Evolutionary conservation across 1,140 invertebrate genomes (phyloP).

Genomic region (Aphelinus atriplicis): DNA sequence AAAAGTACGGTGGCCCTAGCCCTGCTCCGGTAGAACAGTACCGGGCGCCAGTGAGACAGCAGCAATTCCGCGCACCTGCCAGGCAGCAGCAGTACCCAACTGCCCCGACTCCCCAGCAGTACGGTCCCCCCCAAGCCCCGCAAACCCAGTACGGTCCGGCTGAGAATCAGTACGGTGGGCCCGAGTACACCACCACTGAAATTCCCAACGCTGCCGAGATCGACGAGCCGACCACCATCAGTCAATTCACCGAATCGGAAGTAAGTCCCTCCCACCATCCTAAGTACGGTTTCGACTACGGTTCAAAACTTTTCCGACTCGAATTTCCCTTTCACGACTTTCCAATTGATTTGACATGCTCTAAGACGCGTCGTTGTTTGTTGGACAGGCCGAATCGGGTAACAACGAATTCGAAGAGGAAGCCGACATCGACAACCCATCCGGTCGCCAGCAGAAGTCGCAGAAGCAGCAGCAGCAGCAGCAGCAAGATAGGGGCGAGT

Average conservation of each 20-base stretch:
- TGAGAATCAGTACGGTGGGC: conserved; percentile 35
- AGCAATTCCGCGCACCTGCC: conserved; percentile 44
- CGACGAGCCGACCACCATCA: conserved; percentile 54
- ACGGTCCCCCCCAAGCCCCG: conserved; percentile 6
- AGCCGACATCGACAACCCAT: conserved; percentile 46
- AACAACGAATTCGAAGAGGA: conserved; percentile 57
- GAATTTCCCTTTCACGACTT: too few relatives aligned
- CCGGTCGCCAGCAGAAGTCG: conserved; percentile 50
- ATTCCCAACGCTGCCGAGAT: conserved; percentile 45
- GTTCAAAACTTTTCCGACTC: too few relatives aligned
- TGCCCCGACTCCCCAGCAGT: conserved; percentile 42
- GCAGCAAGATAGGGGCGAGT: conserved; percentile 61
- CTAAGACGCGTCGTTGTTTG: background rate
- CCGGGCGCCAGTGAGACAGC: conserved; percentile 38
- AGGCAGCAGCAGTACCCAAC: conserved; percentile 40
- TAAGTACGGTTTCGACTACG: too few relatives aligned
- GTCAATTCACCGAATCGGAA: conserved; percentile 48
- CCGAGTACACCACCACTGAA: conserved; percentile 52
- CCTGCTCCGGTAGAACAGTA: conserved; percentile 32
- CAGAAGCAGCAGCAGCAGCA: conserved; percentile 43
- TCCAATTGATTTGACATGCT: background rate
- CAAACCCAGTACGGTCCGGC: conserved; percentile 34
- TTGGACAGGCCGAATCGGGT: too few relatives aligned
- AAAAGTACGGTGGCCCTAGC: conserved; percentile 34
- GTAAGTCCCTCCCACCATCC: conserved; percentile 36